Evolutionary conservation across 2,888 invertebrate genomes (phyloP).

Genomic region (Pilophorus perplexus): DNA sequence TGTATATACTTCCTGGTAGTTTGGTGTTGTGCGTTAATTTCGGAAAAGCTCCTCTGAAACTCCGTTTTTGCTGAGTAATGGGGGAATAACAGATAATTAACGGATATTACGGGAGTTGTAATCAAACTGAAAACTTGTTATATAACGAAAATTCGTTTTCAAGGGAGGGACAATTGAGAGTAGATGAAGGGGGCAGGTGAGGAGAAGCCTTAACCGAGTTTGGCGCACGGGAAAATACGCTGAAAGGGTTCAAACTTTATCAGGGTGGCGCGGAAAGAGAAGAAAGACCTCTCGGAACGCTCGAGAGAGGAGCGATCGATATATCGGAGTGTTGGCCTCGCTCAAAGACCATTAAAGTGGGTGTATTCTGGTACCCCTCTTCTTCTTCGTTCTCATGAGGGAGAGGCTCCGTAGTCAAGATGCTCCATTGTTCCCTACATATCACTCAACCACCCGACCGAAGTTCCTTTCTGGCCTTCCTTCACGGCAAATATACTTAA

Average conservation of each 20-base stretch:
- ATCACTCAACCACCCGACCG: conserved; percentile 38
- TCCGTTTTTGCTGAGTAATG: too few species aligned
- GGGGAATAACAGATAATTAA: too few species aligned
- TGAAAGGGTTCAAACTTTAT: conserved; percentile 24
- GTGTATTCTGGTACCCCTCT: conserved; percentile 19
- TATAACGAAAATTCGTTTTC: background rate
- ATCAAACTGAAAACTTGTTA: conserved; percentile 7
- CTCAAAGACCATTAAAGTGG: conserved; percentile 35
- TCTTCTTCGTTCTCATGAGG: too few species aligned
- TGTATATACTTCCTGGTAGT: too few species aligned
- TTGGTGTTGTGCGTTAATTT: too few species aligned
- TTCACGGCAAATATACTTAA: conserved; percentile 27
- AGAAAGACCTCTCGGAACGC: background rate
- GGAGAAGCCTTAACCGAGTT: conserved; percentile 1
- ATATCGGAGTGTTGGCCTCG: conserved; percentile 35
- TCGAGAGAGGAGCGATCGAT: conserved; percentile 5
- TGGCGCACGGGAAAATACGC: background rate
- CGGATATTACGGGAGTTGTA: too few species aligned
- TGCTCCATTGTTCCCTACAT: conserved; percentile 36
- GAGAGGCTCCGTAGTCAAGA: conserved; percentile 20
- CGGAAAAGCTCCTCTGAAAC: too few species aligned
- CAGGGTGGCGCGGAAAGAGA: conserved; percentile 5
- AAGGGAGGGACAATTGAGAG: background rate
- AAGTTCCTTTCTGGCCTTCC: conserved; percentile 26
- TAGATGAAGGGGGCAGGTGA: background rate